These are phyloP conservation scores for Enteromius viviparus DNA, from an alignment of 2,797 vertebrate genomes.

Conservation along the genomic window DNA sequence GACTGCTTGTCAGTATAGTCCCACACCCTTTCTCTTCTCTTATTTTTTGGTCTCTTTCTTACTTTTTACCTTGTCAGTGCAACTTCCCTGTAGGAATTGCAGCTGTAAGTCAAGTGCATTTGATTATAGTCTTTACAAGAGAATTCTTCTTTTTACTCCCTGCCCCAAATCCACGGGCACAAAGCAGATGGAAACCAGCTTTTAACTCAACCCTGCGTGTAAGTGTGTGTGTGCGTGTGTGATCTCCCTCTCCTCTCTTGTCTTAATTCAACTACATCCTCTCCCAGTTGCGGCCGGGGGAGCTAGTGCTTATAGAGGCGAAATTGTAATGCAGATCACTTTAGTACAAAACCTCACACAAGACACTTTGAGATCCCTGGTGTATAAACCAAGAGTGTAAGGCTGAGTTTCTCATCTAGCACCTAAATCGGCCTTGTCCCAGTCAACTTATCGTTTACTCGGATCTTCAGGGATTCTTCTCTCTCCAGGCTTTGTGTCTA, in stretches of 20 bases:
- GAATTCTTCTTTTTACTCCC: conserved; percentile 43
- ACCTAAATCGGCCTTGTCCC: conserved; percentile 23
- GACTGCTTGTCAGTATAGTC: conserved; percentile 69
- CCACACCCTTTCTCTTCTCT: conserved; percentile 2
- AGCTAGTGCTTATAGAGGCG: conserved; percentile 31
- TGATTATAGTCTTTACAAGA: conserved; percentile 49
- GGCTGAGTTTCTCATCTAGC: conserved; percentile 48
- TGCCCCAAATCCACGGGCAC: conserved; percentile 47
- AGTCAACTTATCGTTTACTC: conserved; percentile 25
- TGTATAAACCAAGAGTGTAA: conserved; percentile 38
- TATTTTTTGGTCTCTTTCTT: not conserved
- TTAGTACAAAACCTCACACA: conserved; percentile 33
- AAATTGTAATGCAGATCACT: conserved; percentile 51
- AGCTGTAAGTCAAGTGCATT: conserved; percentile 47
- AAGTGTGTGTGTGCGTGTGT: not conserved
- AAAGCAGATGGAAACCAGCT: conserved; percentile 35
- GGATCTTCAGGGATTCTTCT: conserved; percentile 6
- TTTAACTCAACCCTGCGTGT: conserved; percentile 37
- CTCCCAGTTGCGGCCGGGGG: conserved; percentile 42
- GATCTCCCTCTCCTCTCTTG: conserved; percentile 37
- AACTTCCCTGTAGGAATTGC: conserved; percentile 44
- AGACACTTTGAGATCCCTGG: conserved; percentile 31
- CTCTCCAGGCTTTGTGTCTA: conserved; percentile 32
- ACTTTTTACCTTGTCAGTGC: conserved; percentile 21
- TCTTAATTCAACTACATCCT: conserved; percentile 56